phyloP scores from a whole-genome alignment of 2,888 invertebrate species.

The Pseudococcus jackbeardsleyi region DNA sequence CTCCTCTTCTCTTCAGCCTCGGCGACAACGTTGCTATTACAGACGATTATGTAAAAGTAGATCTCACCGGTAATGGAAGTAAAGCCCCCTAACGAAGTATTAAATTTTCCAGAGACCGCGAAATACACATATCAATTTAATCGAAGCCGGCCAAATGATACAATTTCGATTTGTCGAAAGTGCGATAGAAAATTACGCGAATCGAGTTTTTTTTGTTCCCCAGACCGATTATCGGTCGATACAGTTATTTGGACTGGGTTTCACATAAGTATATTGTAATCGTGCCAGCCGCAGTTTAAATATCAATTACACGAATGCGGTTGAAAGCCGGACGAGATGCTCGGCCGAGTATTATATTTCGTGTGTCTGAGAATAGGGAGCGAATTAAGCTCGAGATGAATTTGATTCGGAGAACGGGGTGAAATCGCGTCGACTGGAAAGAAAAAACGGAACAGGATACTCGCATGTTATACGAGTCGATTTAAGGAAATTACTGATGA shows the following conservation, averaged over 20 bases:
- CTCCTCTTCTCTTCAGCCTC: not conserved
- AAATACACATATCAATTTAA: not conserved
- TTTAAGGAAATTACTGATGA: constrained; percentile 36
- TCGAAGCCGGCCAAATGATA: not conserved
- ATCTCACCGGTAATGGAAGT: not conserved
- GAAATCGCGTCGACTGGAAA: constrained; percentile 10
- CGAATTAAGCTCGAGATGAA: not conserved
- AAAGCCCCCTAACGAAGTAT: not conserved
- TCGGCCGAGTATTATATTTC: not conserved
- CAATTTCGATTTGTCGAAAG: constrained; percentile 18
- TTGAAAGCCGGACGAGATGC: not conserved
- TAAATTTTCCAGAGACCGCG: constrained; percentile 27
- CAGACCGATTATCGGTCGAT: not conserved
- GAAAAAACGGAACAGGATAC: constrained; percentile 27
- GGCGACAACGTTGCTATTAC: constrained; percentile 5
- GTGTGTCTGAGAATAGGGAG: not conserved
- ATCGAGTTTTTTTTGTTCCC: not conserved
- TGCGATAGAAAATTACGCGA: not conserved
- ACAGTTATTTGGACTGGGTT: constrained; percentile 7
- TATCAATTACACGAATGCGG: constrained; percentile 22
- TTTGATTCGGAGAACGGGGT: not conserved
- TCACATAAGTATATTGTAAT: constrained; percentile 10
- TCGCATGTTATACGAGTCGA: constrained; percentile 19
- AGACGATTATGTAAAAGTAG: constrained; percentile 40
- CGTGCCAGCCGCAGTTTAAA: constrained; percentile 21